Percentiles rank a stretch among this genome's conserved stretches.
Conservation (phyloP, 1,140 invertebrate genomes). For the Hylaeus anthracinus region DNA sequence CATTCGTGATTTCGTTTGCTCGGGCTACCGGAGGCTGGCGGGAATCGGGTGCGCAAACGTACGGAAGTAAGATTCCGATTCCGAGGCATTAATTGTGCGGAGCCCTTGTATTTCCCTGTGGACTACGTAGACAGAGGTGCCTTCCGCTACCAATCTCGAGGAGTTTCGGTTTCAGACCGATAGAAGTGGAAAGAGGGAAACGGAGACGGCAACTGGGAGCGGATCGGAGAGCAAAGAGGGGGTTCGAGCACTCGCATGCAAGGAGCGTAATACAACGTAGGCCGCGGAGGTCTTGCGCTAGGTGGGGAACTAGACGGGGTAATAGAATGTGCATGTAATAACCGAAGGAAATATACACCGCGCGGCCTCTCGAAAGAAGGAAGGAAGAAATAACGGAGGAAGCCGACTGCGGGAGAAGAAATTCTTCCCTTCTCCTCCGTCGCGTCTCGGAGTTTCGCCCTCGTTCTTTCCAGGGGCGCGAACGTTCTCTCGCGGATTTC, state of each 20-base stretch:
- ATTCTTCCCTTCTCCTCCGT: background rate
- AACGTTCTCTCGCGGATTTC: conserved; percentile 28
- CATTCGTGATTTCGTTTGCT: conserved; percentile 74
- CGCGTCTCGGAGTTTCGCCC: background rate
- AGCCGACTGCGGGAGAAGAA: conserved; percentile 7
- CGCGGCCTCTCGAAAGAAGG: conserved; percentile 64
- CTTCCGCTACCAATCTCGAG: conserved; percentile 66
- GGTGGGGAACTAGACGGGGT: conserved; percentile 64
- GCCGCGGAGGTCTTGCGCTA: conserved; percentile 53
- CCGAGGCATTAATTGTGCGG: conserved; percentile 75
- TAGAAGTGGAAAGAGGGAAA: conserved; percentile 50
- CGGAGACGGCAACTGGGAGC: background rate
- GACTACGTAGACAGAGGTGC: conserved; percentile 65
- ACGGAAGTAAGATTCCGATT: conserved; percentile 78
- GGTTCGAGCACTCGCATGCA: conserved; percentile 70
- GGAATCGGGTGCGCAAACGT: conserved; percentile 56
- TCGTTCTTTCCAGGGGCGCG: background rate
- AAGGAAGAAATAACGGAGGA: conserved; percentile 47
- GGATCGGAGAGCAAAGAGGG: conserved; percentile 38
- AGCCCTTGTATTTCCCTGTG: conserved; percentile 75
- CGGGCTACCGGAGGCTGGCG: background rate
- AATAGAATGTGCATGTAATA: conserved; percentile 79
- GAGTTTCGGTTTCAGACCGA: conserved; percentile 70
- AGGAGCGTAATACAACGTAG: conserved; percentile 69
- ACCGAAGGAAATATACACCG: conserved; percentile 73